These are phyloP conservation scores for Ophion ventricosus DNA, from an alignment of 2,888 invertebrate species.

Conservation along the genomic window DNA sequence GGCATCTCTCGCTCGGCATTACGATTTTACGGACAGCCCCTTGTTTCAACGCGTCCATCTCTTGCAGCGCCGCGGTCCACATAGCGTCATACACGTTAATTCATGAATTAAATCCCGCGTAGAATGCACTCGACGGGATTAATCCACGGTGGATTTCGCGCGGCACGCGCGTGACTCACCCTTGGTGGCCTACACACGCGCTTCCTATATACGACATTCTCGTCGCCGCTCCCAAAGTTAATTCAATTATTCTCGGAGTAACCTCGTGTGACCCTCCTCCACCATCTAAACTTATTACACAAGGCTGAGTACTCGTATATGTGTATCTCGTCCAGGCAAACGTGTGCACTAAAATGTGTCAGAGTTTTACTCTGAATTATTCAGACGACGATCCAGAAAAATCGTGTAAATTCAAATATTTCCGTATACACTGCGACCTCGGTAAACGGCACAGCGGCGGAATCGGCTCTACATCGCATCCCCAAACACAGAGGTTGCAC, in stretches of 20 bases:
- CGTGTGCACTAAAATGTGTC: conserved; percentile 31
- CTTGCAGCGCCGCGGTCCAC: conserved; percentile 37
- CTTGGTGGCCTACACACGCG: conserved; percentile 20
- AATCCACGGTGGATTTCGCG: conserved; percentile 64
- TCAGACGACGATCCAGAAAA: conserved; percentile 46
- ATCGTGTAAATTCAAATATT: conserved; percentile 39
- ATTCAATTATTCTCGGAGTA: conserved; percentile 71
- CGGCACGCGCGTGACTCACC: conserved; percentile 53
- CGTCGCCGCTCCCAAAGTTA: conserved; percentile 69
- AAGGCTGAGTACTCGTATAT: neutral
- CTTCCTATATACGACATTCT: conserved; percentile 63
- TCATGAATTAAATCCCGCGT: conserved; percentile 68
- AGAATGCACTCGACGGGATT: conserved; percentile 70
- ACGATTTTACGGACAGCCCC: conserved; percentile 7
- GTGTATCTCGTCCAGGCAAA: conserved; percentile 12
- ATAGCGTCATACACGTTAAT: conserved; percentile 58
- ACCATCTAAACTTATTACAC: conserved; percentile 35
- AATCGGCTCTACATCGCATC: neutral
- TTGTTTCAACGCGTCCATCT: neutral
- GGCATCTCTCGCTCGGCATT: conserved; percentile 7
- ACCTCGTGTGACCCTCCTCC: conserved; percentile 46
- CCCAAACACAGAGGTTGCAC: too few species aligned
- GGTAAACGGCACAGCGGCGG: too few species aligned
- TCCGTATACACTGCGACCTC: neutral
- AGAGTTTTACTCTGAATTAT: conserved; percentile 61